Base-by-base conservation (phyloP, 2,888 invertebrate genomes). In the Ceraclea dissimilis region DNA sequence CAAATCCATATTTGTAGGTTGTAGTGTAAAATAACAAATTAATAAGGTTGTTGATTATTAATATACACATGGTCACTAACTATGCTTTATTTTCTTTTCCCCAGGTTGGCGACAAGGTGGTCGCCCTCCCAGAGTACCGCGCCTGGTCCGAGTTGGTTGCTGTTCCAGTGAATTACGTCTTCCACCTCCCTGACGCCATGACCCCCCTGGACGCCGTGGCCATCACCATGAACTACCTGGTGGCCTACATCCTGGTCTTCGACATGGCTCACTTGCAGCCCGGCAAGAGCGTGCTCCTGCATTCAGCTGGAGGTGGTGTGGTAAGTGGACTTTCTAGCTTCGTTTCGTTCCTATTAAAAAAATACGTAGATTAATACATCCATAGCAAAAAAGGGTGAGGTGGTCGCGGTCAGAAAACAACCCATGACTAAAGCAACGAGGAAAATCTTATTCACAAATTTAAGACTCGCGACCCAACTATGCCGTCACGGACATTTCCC, bases 231-330 rank as follows among this genome's bases (percentile, higher is more conserved):
- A 90, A 90, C 74, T 93, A 90, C 71, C 82, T 90, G 62, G 88
- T 92, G 6, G 93, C 92, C 18, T 86, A 92, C 70, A 84, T 91
- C 65, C 77, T 93, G 65, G 82, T 93, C 52, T 91, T 91, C 73
- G 91, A 92, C 69, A 79, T 91, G 71, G 90, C 88, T 55, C 85
- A 86, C 64, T 75, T 92, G 49, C 78, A 84, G 13, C 80, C 85
- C 31, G 90, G 90, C 63, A 90, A 91, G 75, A 88, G 86, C 62
- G 78, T 93, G 10, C 79, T 93, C 58, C 80, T 92, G 13, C 90
- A 93, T 70, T 90, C 90, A 31, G 90, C 89, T 65, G 92, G 90
- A 31, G 93, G 93, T 59, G 91, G 90, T 59, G 90, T 93, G 79
- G 92, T 88, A 74, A 85, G 90, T 84, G 60, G 8, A 16, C 5